Base-by-base conservation (phyloP, 2,113 vertebrate species). In the Euleptes europaea region DNA sequence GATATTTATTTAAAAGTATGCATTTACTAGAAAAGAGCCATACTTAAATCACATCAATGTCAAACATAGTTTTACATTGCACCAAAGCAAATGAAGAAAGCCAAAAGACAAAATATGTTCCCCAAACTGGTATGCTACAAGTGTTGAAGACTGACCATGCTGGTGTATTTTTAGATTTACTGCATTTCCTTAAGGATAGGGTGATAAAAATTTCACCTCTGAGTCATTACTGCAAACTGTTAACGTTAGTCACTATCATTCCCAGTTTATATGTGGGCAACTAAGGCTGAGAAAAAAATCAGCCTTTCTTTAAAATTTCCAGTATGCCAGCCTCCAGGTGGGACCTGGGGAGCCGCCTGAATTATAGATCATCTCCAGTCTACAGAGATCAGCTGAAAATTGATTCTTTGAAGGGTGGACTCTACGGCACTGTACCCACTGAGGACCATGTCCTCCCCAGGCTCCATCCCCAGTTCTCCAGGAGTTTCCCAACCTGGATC, bases 1-100 rank as follows among this genome's bases (percentile, higher is more conserved):
- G 83, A 83, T 75, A 89, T 88, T 90, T 93, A 75, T 31, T 91
- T 87, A 38, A 80, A 91, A 91, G 54, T 88, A 87, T 66, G 85
- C 44, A 74, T 51, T 82, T 71, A 72, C 66, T 49, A 7, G n/a
- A 84, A 42, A 47, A 70, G 66, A 81, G 47, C 66, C 70, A 85
- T 86, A 44, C 70, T 87, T 84, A 89, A 93, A 92, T 86, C 87
- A 85, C 28, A 4, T 44, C 72, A 77, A 31, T 80, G 84, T 90
- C 85, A 87, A 85, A 81, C 35, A 35, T 12, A 86, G 90, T 38
- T 51, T 92, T 78, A 83, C 82, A 84, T 86, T 57, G 76, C 19
- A 75, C 8, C 66, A 87, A 92, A 75, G 67, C 90, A 51, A 70
- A 89, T 84, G 78, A 83, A 89, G 86, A 88, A 88, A 86, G 28